These are phyloP conservation scores for Gallirallus australis DNA, from an alignment of 2,797 vertebrate species.

Conservation along the genomic window DNA sequence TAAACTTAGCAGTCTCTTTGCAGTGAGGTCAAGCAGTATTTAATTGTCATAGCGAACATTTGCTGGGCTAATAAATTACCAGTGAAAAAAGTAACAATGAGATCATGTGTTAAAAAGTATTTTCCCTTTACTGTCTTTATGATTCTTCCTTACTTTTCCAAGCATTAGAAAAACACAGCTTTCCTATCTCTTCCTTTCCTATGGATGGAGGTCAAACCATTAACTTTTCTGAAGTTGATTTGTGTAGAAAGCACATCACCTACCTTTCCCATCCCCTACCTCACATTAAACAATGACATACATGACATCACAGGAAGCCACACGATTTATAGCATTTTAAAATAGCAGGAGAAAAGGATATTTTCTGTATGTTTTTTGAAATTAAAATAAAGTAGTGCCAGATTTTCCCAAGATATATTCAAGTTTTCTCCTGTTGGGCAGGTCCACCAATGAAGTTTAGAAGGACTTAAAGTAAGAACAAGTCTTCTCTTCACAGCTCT, in stretches of 20 bases:
- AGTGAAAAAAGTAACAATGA: slow-evolving; percentile 52
- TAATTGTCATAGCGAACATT: neutral
- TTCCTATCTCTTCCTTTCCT: slow-evolving; percentile 27
- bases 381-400: slow-evolving; percentile 10
- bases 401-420: slow-evolving; percentile 42
- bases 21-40: neutral
- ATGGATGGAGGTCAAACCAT: slow-evolving; percentile 37
- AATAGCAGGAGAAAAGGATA: slow-evolving; percentile 61
- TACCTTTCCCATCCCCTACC: slow-evolving; percentile 34
- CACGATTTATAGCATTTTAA: slow-evolving; percentile 46
- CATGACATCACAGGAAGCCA: slow-evolving; percentile 56
- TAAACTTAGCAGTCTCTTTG: neutral
- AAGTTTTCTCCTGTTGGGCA: neutral
- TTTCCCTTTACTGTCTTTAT: slow-evolving; percentile 60
- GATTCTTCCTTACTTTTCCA: slow-evolving; percentile 27
- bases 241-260: slow-evolving; percentile 35
- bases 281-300: slow-evolving; percentile 60
- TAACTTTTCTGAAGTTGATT: slow-evolving; percentile 36
- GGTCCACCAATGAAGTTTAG: neutral
- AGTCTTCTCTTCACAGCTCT: neutral
- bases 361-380: slow-evolving; percentile 47
- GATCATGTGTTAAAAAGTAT: slow-evolving; percentile 37
- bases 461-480: neutral
- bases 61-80: slow-evolving; percentile 45
- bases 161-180: slow-evolving; percentile 24